Conservation (phyloP, 2,888 invertebrate species). For the Acleris sparsana region DNA sequence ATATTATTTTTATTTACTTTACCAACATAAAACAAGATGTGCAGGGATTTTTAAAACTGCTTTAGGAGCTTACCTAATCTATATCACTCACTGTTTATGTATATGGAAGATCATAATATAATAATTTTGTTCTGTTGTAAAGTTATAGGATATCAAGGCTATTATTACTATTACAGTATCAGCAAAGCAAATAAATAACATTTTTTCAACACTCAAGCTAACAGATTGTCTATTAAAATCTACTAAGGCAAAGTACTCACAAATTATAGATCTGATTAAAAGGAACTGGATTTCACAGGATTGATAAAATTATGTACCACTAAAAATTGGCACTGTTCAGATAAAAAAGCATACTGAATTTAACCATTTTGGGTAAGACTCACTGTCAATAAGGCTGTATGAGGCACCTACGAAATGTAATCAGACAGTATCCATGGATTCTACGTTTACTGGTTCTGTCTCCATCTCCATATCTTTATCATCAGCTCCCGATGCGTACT, state of each 20-base stretch:
- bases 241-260: constrained; percentile 41
- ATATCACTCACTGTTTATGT: constrained; percentile 38
- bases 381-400: constrained; percentile 49
- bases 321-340: constrained; percentile 14
- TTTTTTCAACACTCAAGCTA: constrained; percentile 34
- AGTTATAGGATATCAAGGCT: not conserved
- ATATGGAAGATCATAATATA: not conserved
- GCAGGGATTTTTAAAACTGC: constrained; percentile 41
- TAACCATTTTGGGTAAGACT: not conserved
- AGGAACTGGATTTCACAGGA: constrained; percentile 28
- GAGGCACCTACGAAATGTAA: constrained; percentile 52
- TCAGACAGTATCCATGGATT: constrained; percentile 80
- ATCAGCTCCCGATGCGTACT: constrained; percentile 84
- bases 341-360: constrained; percentile 5
- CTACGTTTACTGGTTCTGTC: constrained; percentile 73
- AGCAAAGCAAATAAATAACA: not conserved
- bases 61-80: constrained; percentile 41
- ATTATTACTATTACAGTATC: not conserved
- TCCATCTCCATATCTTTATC: constrained; percentile 84
- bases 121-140: constrained; percentile 3
- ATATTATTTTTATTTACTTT: constrained; percentile 56
- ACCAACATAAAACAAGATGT: constrained; percentile 50
- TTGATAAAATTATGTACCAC: constrained; percentile 12
- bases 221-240: constrained; percentile 11
- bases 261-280: constrained; percentile 42